phyloP scores from a whole-genome alignment of 2,113 vertebrate genomes.

The Bufo gargarizans region DNA sequence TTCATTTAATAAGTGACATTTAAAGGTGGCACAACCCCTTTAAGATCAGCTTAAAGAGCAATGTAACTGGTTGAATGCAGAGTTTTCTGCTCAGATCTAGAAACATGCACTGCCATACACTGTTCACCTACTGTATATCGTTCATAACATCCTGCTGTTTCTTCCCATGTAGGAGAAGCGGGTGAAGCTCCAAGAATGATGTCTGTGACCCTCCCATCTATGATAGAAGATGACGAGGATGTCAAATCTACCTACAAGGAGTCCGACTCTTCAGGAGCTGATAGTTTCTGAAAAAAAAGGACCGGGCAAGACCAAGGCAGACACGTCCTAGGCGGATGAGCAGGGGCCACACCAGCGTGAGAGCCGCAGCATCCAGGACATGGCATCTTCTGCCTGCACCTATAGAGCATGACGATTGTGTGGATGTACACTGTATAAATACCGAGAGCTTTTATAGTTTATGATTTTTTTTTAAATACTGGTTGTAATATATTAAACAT shows the following conservation, averaged over 20 bases:
- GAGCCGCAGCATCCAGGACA: too few relatives aligned
- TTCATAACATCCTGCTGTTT: conserved; percentile 26
- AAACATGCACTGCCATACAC: too few relatives aligned
- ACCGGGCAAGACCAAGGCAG: background rate
- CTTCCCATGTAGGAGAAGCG: conserved; percentile 65
- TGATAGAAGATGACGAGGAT: conserved; percentile 61
- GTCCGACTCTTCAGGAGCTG: conserved; percentile 71
- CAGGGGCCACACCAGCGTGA: background rate
- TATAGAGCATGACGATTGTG: background rate
- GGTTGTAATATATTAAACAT: background rate
- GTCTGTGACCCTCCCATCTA: conserved; percentile 68
- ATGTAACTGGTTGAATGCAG: too few relatives aligned
- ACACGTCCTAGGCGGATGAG: background rate
- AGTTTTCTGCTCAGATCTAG: too few relatives aligned
- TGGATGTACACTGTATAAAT: background rate
- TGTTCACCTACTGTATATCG: background rate
- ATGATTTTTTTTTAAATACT: background rate
- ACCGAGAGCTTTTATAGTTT: background rate
- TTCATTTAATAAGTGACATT: too few relatives aligned
- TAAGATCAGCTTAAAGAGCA: too few relatives aligned
- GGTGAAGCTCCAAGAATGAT: conserved; percentile 60
- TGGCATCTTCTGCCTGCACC: background rate
- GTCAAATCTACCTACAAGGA: conserved; percentile 62
- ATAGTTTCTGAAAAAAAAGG: conserved; percentile 71
- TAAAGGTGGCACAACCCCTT: too few relatives aligned